Evolutionary conservation across 2,113 vertebrate genomes (phyloP).

Genomic region (Gambusia affinis): DNA sequence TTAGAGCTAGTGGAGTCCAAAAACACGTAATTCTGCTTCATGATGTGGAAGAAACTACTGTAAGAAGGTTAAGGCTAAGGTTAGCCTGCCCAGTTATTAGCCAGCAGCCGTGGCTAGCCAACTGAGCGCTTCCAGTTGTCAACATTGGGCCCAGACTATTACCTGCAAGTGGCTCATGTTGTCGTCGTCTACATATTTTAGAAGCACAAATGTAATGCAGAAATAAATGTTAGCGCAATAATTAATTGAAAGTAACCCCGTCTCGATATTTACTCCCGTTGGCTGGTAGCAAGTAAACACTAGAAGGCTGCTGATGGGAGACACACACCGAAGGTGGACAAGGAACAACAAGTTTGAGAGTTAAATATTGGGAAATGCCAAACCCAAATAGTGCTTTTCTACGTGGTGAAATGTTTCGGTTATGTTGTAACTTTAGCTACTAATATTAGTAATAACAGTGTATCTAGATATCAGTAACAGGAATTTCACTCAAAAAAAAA

Average conservation of each 20-base stretch:
- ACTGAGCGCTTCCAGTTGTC: conserved; percentile 59
- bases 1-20: neutral
- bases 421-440: neutral
- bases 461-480: neutral
- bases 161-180: conserved; percentile 5
- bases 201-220: neutral
- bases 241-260: neutral
- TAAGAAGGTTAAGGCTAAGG: conserved; percentile 61
- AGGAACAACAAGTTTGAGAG: neutral
- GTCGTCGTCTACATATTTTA: neutral
- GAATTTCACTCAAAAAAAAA: neutral
- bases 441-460: neutral
- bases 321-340: conserved; percentile 1
- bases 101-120: conserved; percentile 52
- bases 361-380: conserved; percentile 1
- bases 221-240: neutral
- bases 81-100: conserved; percentile 72
- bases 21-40: conserved; percentile 2
- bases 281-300: conserved; percentile 30
- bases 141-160: conserved; percentile 67
- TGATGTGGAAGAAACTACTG: conserved; percentile 34
- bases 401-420: neutral
- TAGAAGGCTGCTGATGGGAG: neutral
- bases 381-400: neutral
- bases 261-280: conserved; percentile 18